Evolutionary conservation across 30 jellyfish, hydroid and myxozoan genomes (phyloP), one percentile per base, ranked within the genome.

Genomic region (Hydractinia echinata): DNA sequence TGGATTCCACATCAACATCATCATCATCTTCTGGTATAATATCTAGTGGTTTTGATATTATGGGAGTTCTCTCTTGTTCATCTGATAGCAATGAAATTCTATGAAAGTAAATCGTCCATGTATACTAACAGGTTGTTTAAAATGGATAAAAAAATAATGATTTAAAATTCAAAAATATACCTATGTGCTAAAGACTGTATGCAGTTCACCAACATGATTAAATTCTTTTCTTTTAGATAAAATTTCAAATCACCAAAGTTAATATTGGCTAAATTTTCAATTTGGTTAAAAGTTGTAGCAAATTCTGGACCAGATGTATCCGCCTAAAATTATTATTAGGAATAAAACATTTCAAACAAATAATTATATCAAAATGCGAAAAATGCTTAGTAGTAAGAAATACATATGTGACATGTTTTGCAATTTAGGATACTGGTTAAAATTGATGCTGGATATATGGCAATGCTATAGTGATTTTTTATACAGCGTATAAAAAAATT

Each of bases 231-330:
- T 67, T 61, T 61, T 1, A 67, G 11, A 66, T 13, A 18, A 49
- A 81, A 52, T 6, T 4, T 66, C 6, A 67, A 61, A n/a, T 16
- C 4, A 7, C 88, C 88, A 68, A 81, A 49, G 0, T 44, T 8
- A 21, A 61, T 52, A 54, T 19, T 61, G 7, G 67, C 10, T 52
- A 10, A 30, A 9, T 66, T 16, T 81, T 81, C 88, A 18, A 51
- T 61, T 81, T 49, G 61, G 10, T 68, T 44, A 62, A 81, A 81
- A 48, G 50, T 62, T 0, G 86, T 16, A 15, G 10, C 55, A 68
- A 81, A 81, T 73, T 81, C 86, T 16, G 88, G 88, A 13, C 88
- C 87, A 20, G 60, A 39, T 49, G 85, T 10, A 62, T 81, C 79
- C 44, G 88, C 88, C 88, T 81, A 18, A 53, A 56, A 30, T 30